Evolutionary conservation across 2,113 vertebrate genomes (phyloP).

Genomic region (Oenanthe oenanthe): DNA sequence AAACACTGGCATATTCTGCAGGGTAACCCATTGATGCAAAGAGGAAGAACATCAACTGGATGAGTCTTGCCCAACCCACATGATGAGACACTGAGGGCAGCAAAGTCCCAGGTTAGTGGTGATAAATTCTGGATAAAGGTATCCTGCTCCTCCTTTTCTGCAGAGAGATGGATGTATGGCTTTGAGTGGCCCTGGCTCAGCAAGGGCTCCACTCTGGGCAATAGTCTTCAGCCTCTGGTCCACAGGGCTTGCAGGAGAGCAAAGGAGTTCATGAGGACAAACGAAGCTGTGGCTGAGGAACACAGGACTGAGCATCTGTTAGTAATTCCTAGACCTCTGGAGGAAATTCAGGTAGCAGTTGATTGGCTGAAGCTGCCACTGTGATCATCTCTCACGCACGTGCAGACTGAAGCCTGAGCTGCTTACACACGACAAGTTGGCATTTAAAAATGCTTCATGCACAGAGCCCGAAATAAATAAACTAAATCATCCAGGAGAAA

Average conservation of each 20-base stretch:
- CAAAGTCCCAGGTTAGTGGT: not conserved
- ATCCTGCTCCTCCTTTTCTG: not conserved
- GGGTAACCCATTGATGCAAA: not conserved
- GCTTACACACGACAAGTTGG: not conserved
- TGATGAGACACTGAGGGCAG: not conserved
- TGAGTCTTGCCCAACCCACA: not conserved
- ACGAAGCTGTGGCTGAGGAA: not conserved
- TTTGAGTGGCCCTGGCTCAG: not conserved
- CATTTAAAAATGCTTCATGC: slow-evolving; percentile 21
- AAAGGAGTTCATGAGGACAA: not conserved
- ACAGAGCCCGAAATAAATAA: not conserved
- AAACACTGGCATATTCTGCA: not conserved
- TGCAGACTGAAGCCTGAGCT: not conserved
- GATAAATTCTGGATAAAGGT: not conserved
- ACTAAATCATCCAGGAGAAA: not conserved
- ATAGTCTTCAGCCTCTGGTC: not conserved
- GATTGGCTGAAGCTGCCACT: not conserved
- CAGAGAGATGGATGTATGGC: not conserved
- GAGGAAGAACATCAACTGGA: not conserved
- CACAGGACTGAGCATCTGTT: not conserved
- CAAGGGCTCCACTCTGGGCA: not conserved
- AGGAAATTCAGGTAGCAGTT: not conserved
- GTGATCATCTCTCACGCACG: not conserved
- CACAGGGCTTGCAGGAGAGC: not conserved
- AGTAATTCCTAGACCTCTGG: not conserved